Evolutionary conservation across 2,888 invertebrate genomes (phyloP).

Genomic region (Pristionchus entomophagus): DNA sequence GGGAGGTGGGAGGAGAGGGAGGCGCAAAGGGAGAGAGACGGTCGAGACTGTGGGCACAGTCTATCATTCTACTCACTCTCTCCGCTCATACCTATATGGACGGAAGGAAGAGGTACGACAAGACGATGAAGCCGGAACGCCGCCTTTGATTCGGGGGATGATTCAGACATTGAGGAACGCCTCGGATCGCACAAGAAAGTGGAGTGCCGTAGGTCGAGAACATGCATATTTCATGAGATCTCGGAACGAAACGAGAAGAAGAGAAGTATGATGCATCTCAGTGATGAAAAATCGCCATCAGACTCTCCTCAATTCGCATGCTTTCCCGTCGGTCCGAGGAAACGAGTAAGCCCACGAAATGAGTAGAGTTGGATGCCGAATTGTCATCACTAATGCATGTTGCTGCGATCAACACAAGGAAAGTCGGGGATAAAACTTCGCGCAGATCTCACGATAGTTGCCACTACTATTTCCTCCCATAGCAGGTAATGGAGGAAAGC

Average conservation of each 20-base stretch:
- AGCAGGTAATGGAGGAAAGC: neutral
- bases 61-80: constrained; percentile 27
- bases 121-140: neutral
- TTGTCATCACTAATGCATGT: too few relatives aligned
- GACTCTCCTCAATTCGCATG: too few relatives aligned
- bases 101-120: neutral
- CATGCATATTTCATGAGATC: neutral
- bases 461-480: neutral
- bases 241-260: too few relatives aligned
- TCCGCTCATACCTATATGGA: constrained; percentile 7
- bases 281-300: too few relatives aligned
- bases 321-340: too few relatives aligned
- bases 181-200: neutral
- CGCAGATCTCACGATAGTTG: neutral
- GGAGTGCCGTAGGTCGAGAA: neutral
- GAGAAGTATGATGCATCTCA: too few relatives aligned
- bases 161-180: neutral
- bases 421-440: too few relatives aligned
- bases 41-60: constrained; percentile 27
- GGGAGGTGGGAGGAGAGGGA: neutral
- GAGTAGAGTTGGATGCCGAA: too few relatives aligned
- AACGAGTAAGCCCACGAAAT: too few relatives aligned
- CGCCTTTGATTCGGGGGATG: neutral
- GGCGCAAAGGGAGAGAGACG: neutral
- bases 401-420: too few relatives aligned